These are phyloP conservation scores for Dicyrtomina minuta DNA, from an alignment of 2,888 invertebrate genomes.

Conservation along the genomic window DNA sequence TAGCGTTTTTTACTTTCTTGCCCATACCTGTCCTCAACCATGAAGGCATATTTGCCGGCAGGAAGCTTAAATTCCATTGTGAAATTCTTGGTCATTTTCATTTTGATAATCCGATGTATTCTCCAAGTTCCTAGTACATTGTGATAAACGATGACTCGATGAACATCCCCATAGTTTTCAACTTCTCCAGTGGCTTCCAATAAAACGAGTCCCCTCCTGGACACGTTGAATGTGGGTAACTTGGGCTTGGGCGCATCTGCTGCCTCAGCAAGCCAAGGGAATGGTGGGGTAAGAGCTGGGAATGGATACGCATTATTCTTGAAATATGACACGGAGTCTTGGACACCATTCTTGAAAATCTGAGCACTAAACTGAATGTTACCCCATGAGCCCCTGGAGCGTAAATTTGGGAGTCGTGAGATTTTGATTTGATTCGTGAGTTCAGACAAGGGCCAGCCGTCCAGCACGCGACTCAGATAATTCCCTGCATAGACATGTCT, in stretches of 20 bases:
- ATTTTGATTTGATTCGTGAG: conserved; percentile 39
- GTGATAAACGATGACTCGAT: conserved; percentile 4
- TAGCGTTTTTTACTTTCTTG: conserved; percentile 28
- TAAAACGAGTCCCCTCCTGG: not conserved
- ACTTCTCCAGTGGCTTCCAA: not conserved
- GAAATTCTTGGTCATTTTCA: not conserved
- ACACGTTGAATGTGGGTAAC: not conserved
- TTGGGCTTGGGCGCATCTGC: not conserved
- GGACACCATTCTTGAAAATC: conserved; percentile 30
- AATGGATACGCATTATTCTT: conserved; percentile 31
- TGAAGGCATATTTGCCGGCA: conserved; percentile 26
- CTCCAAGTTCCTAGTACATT: conserved; percentile 2
- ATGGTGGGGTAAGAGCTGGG: conserved; percentile 39
- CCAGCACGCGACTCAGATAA: conserved; percentile 35
- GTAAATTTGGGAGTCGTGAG: conserved; percentile 27
- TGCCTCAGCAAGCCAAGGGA: conserved; percentile 37
- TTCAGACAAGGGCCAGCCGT: conserved; percentile 42
- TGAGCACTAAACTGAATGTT: conserved; percentile 48
- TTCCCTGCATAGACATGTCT: conserved; percentile 46
- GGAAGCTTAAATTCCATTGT: conserved; percentile 1
- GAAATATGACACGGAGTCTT: conserved; percentile 35
- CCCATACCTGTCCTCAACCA: conserved; percentile 31
- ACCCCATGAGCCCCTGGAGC: conserved; percentile 44
- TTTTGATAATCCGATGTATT: not conserved
- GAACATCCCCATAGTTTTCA: not conserved